Evolutionary conservation across 2,888 invertebrate genomes (phyloP).

Genomic region (Drosophila meridionalis): DNA sequence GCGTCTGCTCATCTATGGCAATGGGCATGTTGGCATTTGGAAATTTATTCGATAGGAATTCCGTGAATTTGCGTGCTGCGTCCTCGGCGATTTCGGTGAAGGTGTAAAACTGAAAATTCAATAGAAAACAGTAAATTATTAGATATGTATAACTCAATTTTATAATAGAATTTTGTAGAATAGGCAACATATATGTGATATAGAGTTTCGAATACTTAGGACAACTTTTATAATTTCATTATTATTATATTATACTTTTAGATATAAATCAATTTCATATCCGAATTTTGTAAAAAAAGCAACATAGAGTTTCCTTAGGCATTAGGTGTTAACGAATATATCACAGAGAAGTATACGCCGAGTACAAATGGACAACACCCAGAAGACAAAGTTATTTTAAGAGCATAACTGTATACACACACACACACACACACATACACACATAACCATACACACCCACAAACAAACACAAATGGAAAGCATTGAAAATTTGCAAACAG

Average conservation of each 20-base stretch:
- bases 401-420: background rate
- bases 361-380: background rate
- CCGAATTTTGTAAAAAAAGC: too few relatives aligned
- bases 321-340: background rate
- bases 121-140: conserved; percentile 3
- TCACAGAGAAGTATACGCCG: background rate
- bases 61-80: conserved; percentile 84
- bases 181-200: background rate
- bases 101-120: conserved; percentile 82
- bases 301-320: too few relatives aligned
- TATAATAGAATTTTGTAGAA: background rate
- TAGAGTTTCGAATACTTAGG: background rate
- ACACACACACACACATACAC: background rate
- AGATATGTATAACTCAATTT: conserved; percentile 26
- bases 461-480: background rate
- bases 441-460: background rate
- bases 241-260: too few relatives aligned
- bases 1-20: conserved; percentile 75
- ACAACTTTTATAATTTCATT: background rate
- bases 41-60: conserved; percentile 83
- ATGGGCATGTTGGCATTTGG: conserved; percentile 70
- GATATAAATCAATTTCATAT: too few relatives aligned
- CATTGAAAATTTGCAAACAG: conserved; percentile 8
- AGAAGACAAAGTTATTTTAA: conserved; percentile 5
- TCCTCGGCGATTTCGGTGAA: conserved; percentile 83